Evolutionary conservation across 2,113 vertebrate species (phyloP).

Genomic region (Puma concolor): DNA sequence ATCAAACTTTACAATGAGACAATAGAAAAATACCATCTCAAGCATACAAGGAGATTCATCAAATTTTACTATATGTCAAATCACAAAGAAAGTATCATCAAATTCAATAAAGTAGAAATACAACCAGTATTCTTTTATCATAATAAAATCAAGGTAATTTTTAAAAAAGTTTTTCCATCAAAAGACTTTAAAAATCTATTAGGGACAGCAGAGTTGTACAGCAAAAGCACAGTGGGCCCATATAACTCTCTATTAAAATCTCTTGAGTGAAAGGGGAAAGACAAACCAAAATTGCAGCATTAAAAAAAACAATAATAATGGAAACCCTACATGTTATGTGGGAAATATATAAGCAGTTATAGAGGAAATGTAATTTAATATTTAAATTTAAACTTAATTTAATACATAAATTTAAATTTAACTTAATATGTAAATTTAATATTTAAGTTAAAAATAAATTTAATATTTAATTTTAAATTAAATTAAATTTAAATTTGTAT

Average conservation of each 20-base stretch:
- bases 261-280: background rate
- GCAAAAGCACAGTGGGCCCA: background rate
- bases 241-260: background rate
- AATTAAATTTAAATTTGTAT: background rate
- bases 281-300: slow-evolving; percentile 5
- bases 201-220: background rate
- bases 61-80: background rate
- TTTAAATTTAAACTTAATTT: background rate
- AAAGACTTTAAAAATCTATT: background rate
- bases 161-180: background rate
- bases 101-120: slow-evolving; percentile 29
- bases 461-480: background rate
- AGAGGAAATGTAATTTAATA: background rate
- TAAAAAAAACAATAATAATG: background rate
- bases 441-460: background rate
- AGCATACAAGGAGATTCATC: background rate
- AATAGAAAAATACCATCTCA: slow-evolving; percentile 4
- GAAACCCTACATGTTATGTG: background rate
- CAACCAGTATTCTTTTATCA: background rate
- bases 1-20: background rate
- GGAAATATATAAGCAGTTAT: slow-evolving; percentile 1
- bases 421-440: background rate
- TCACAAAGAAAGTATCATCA: slow-evolving; percentile 19
- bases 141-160: background rate
- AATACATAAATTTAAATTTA: no score